These are phyloP conservation scores for Pseudobourletiella spinata DNA, from an alignment of 1,140 invertebrate species.

Conservation along the genomic window DNA sequence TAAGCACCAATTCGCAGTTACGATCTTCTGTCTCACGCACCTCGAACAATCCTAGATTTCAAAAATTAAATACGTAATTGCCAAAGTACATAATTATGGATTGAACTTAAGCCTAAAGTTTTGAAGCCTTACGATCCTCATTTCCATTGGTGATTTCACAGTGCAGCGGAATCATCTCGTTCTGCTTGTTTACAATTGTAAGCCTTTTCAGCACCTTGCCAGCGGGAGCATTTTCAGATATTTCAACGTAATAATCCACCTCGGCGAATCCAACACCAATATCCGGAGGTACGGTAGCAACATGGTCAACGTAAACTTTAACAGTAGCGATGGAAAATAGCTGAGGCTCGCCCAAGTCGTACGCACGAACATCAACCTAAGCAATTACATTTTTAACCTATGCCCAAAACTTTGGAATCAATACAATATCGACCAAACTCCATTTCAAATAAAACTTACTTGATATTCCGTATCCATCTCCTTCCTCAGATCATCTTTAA, in stretches of 20 bases:
- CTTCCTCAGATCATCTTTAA: constrained; percentile 72
- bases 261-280: constrained; percentile 70
- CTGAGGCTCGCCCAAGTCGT: constrained; percentile 75
- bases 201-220: constrained; percentile 60
- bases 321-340: constrained; percentile 68
- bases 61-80: neutral
- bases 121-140: constrained; percentile 45
- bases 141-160: constrained; percentile 66
- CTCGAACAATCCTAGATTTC: constrained; percentile 58
- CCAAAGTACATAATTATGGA: no score
- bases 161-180: constrained; percentile 55
- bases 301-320: constrained; percentile 71
- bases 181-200: constrained; percentile 60
- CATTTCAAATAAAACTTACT: constrained; percentile 40
- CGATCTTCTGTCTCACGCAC: constrained; percentile 62
- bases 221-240: constrained; percentile 63
- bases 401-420: no score
- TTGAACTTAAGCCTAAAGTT: no score
- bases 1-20: constrained; percentile 65
- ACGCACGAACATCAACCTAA: constrained; percentile 73
- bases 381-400: no score
- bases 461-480: constrained; percentile 76
- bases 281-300: constrained; percentile 54
- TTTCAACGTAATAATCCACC: constrained; percentile 65
- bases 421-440: neutral